These are phyloP conservation scores for Oxytorus armatus DNA, from an alignment of 2,888 invertebrate genomes.

Conservation along the genomic window DNA sequence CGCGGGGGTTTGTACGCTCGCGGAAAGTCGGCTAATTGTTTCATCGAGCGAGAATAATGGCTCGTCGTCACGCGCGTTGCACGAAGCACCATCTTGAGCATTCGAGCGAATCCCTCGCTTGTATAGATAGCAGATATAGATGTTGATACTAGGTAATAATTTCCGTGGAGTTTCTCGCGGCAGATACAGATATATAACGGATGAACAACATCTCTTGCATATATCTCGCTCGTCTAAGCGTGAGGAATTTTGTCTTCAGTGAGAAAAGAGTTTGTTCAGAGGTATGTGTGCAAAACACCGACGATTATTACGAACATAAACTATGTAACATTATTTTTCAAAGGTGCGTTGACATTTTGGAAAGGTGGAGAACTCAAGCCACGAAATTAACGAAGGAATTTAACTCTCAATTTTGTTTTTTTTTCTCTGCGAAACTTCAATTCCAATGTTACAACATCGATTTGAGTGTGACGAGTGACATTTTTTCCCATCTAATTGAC, in stretches of 20 bases:
- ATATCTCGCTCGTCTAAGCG: conserved; percentile 12
- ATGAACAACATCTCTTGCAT: background rate
- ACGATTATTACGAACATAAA: too few relatives aligned
- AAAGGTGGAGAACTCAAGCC: too few relatives aligned
- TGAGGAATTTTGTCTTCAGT: background rate
- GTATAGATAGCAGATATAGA: conserved; percentile 11
- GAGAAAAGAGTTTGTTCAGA: background rate
- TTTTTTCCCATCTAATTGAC: too few relatives aligned
- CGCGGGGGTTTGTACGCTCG: conserved; percentile 21
- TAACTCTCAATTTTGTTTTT: too few relatives aligned
- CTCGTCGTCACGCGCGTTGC: conserved; percentile 73
- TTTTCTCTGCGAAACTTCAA: too few relatives aligned
- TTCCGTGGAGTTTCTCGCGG: background rate
- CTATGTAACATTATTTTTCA: too few relatives aligned
- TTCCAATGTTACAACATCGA: too few relatives aligned
- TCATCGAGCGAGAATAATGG: conserved; percentile 78
- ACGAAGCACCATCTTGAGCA: conserved; percentile 54
- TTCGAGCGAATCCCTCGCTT: conserved; percentile 62
- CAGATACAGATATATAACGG: background rate
- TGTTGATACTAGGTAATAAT: conserved; percentile 9
- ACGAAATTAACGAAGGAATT: too few relatives aligned
- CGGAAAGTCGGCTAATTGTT: conserved; percentile 76
- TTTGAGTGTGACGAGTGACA: too few relatives aligned
- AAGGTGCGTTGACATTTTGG: too few relatives aligned
- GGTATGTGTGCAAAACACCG: too few relatives aligned